phyloP scores from a whole-genome alignment of 92 coral and sea anemone genomes.

The Porites cylindrica region DNA sequence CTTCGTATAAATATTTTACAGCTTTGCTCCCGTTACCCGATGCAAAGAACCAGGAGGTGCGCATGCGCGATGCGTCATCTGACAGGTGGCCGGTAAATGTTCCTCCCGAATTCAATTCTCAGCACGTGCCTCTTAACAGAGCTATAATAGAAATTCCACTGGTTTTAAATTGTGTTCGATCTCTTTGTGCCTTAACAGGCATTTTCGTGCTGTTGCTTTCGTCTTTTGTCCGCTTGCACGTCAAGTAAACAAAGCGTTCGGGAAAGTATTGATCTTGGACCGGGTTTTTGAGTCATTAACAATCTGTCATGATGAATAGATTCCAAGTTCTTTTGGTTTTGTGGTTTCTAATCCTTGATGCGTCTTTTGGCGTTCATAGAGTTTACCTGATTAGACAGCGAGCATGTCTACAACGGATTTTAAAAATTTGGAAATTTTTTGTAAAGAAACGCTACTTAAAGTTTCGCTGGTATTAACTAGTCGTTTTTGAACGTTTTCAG shows the following conservation, averaged over 20 bases:
- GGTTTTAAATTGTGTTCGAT: conserved; percentile 38
- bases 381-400: background rate
- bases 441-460: too few relatives aligned
- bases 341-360: conserved; percentile 81
- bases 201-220: conserved; percentile 31
- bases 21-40: conserved; percentile 34
- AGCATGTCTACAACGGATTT: background rate
- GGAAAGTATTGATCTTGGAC: conserved; percentile 22
- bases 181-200: conserved; percentile 21
- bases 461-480: too few relatives aligned
- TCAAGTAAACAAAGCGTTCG: conserved; percentile 19
- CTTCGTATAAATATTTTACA: conserved; percentile 35
- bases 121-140: conserved; percentile 46
- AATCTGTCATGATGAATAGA: conserved; percentile 35
- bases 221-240: conserved; percentile 37
- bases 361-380: conserved; percentile 32
- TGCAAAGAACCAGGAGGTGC: background rate
- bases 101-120: background rate
- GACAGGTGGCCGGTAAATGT: conserved; percentile 36
- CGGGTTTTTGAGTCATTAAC: conserved; percentile 15
- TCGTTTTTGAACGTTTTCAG: too few relatives aligned
- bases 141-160: conserved; percentile 41
- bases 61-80: conserved; percentile 35
- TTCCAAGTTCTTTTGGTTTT: conserved; percentile 51
- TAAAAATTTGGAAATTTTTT: background rate